Evolutionary conservation across 2,113 vertebrate species (phyloP).

Genomic region (Ondatra zibethicus): DNA sequence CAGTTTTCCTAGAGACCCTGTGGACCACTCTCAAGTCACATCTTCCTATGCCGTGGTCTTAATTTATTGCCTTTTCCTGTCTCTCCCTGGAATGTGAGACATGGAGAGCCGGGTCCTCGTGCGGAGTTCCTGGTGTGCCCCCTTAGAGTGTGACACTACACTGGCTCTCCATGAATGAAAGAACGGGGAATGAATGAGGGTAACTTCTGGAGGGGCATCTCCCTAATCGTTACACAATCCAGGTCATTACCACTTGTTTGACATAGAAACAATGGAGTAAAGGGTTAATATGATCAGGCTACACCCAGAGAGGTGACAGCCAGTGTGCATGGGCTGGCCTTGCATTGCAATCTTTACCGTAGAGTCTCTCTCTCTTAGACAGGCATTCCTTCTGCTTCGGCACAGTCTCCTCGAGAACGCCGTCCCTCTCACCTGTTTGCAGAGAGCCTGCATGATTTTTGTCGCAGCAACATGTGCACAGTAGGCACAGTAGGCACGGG

Average conservation of each 20-base stretch:
- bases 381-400: slow-evolving; percentile 15
- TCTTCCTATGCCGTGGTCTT: background rate
- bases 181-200: background rate
- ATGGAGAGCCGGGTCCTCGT: background rate
- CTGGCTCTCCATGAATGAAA: background rate
- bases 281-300: background rate
- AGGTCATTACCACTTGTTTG: rapidly evolving
- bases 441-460: background rate
- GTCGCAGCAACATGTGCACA: rapidly evolving
- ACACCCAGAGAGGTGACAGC: too few species aligned
- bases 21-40: background rate
- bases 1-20: background rate
- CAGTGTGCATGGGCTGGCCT: background rate
- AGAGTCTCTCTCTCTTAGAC: background rate
- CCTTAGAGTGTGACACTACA: rapidly evolving
- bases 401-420: background rate
- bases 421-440: background rate
- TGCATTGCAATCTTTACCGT: background rate
- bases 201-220: background rate
- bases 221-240: background rate
- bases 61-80: background rate
- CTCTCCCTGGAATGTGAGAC: background rate
- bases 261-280: background rate
- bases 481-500: background rate
- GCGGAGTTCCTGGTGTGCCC: background rate